Conservation (phyloP, 2,113 vertebrate species). For the Microtus pennsylvanicus region DNA sequence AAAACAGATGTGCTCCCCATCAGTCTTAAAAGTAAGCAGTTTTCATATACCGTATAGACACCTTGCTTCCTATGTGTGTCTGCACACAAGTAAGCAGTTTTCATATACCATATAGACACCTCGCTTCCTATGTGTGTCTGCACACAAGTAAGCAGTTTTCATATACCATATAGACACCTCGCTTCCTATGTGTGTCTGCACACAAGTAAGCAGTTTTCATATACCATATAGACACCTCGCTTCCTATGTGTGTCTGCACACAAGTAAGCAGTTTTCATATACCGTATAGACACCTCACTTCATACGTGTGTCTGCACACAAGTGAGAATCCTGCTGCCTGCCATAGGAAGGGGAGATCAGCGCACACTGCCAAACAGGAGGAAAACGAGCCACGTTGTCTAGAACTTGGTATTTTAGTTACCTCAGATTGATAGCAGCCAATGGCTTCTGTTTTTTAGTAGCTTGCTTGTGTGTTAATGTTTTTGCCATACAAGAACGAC, state of each 20-base stretch:
- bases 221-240: background rate
- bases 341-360: background rate
- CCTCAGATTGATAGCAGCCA: background rate
- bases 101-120: too few species aligned
- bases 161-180: too few species aligned
- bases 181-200: too few species aligned
- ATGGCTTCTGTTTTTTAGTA: background rate
- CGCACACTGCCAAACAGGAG: background rate
- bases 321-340: background rate
- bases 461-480: background rate
- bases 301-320: too few species aligned
- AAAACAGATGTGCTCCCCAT: slow-evolving; percentile 69
- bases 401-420: background rate
- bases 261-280: too few species aligned
- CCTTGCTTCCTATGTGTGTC: background rate
- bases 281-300: too few species aligned
- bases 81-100: background rate
- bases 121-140: too few species aligned
- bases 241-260: background rate
- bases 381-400: background rate
- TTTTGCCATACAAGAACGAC: background rate
- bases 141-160: too few species aligned
- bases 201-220: slow-evolving; percentile 36
- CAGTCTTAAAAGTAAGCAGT: slow-evolving; percentile 48
- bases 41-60: background rate